Evolutionary conservation across 2,888 invertebrate species (phyloP).

Genomic region (Acanthosepion lycidas): DNA sequence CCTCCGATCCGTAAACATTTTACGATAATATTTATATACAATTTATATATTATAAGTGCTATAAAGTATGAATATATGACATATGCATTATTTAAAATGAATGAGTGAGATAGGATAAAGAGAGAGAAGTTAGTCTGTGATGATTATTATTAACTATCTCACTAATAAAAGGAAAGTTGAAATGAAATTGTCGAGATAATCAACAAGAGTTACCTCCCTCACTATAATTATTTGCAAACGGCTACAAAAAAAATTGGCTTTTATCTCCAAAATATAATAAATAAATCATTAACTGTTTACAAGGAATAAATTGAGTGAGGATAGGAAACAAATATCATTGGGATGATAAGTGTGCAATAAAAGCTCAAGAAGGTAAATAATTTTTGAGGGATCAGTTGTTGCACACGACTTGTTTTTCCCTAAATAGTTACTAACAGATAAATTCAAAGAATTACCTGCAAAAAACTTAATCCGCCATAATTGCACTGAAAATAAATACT

Average conservation of each 20-base stretch:
- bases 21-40: background rate
- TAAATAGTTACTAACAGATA: background rate
- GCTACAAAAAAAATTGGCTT: background rate
- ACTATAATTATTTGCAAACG: background rate
- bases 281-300: no score
- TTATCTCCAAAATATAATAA: background rate
- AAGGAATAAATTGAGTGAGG: background rate
- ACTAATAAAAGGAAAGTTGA: background rate
- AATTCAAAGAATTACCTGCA: background rate
- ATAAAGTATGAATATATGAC: background rate
- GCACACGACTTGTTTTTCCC: background rate
- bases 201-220: background rate
- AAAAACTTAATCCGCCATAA: conserved; percentile 8
- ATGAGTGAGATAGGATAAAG: background rate
- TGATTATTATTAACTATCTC: no score
- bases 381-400: background rate
- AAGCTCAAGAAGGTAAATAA: no score
- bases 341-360: no score
- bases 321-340: background rate
- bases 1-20: background rate
- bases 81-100: background rate
- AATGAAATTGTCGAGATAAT: background rate
- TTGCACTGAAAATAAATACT: background rate
- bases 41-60: background rate
- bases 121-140: no score